phyloP scores from a whole-genome alignment of 2,888 invertebrate genomes.

The Tetramorium bicarinatum region DNA sequence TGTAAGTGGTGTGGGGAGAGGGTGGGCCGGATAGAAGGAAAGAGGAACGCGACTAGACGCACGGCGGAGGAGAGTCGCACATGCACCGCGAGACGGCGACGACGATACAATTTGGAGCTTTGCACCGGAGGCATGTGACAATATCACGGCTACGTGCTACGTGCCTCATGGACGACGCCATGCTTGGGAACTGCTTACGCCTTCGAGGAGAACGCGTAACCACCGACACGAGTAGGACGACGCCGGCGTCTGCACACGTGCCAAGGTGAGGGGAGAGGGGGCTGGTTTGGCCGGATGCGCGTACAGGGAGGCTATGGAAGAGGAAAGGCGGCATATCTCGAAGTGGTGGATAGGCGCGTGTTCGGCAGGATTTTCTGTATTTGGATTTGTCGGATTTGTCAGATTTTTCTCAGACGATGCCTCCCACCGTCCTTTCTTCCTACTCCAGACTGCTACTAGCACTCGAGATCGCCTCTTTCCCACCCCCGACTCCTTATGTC shows the following conservation, averaged over 20 bases:
- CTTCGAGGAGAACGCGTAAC: constrained; percentile 67
- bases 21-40: constrained; percentile 17
- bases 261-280: constrained; percentile 14
- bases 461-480: constrained; percentile 16
- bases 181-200: constrained; percentile 70
- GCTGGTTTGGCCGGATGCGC: constrained; percentile 53
- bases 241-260: constrained; percentile 34
- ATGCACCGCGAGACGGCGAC: constrained; percentile 74
- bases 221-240: constrained; percentile 35
- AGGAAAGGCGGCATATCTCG: constrained; percentile 32
- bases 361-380: constrained; percentile 74
- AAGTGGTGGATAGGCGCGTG: constrained; percentile 61
- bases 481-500: neutral
- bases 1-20: constrained; percentile 36
- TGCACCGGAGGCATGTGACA: constrained; percentile 83
- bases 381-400: constrained; percentile 81
- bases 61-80: constrained; percentile 58
- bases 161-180: constrained; percentile 77
- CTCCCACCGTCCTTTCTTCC: constrained; percentile 37
- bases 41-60: constrained; percentile 30
- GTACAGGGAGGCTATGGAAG: constrained; percentile 45
- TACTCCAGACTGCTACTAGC: constrained; percentile 47
- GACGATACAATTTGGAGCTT: constrained; percentile 84
- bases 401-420: constrained; percentile 77
- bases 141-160: constrained; percentile 79